A percentile compares a stretch with the other conserved stretches of the same genome.
phyloP scores from a whole-genome alignment of 2,797 vertebrate genomes.

The Poecilia picta region DNA sequence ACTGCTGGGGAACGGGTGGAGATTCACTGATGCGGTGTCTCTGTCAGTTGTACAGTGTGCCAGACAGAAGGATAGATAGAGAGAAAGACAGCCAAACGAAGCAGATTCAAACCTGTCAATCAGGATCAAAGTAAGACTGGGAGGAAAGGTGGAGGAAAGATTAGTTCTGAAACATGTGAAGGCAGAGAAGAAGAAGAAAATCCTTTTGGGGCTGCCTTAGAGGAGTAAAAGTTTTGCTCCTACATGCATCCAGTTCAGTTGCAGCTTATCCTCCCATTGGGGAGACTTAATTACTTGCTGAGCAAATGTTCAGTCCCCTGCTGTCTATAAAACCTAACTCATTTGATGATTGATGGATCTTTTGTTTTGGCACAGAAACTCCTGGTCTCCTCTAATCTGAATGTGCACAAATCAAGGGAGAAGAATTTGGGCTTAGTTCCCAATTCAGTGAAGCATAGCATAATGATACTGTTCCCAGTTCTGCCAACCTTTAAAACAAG shows the following conservation, averaged over 20 bases:
- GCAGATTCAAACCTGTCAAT: constrained; percentile 61
- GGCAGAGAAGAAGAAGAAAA: constrained; percentile 40
- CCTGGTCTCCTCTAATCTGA: constrained; percentile 65
- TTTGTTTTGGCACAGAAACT: constrained; percentile 47
- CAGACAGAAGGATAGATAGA: constrained; percentile 5
- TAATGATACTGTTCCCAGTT: constrained; percentile 31
- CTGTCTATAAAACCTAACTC: constrained; percentile 64
- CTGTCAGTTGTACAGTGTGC: constrained; percentile 34
- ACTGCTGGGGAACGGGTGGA: constrained; percentile 37
- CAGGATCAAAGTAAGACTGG: constrained; percentile 46
- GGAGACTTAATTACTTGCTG: constrained; percentile 78
- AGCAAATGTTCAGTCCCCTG: constrained; percentile 66
- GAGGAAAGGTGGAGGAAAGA: constrained; percentile 45
- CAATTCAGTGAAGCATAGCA: constrained; percentile 56
- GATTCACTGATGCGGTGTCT: constrained; percentile 44
- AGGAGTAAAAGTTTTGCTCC: constrained; percentile 65
- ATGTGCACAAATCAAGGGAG: constrained; percentile 70
- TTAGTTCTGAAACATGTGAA: constrained; percentile 46
- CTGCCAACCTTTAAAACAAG: constrained; percentile 42
- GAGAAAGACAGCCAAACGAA: constrained; percentile 27
- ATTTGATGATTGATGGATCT: constrained; percentile 63
- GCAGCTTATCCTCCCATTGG: constrained; percentile 67
- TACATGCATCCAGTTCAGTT: constrained; percentile 65
- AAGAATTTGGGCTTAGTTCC: constrained; percentile 66
- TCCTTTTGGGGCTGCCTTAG: constrained; percentile 62